Base-by-base conservation (phyloP, 2,888 invertebrate species). In the Baccha elongata region DNA sequence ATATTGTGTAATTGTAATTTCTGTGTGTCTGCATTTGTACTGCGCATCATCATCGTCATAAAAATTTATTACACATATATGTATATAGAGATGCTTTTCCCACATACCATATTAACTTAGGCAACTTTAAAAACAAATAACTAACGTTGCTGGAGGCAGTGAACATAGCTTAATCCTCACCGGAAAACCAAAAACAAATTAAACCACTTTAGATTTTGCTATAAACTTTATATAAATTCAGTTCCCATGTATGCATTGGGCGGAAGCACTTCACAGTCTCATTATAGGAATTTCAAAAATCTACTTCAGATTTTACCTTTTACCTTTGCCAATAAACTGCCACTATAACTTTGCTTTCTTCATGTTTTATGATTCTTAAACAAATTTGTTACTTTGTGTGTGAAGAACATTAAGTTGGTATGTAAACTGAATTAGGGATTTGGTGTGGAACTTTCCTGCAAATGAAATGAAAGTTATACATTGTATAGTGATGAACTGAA, bases 221-320 rank as follows among this genome's bases (percentile, higher is more conserved):
- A n/a, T n/a, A n/a, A n/a, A n/a, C 11, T n/a, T n/a, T 35, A n/a
- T n/a, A 35, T 11, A 42, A 21, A n/a, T 23, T 26, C 15, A 26
- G 13, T 17, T 17, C 1, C 10, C 29, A 29, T 29, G 7, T 29
- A 5, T 15, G 8, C 23, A 13, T 4, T 50, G n/a, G n/a, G 17
- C 29, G 29, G 29, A 19, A 32, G 32, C 19, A 52, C 32, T 52
- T 19, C 17, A 52, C 13, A n/a, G 32, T 52, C 32, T 52, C 52
- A 32, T 52, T 32, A 52, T n/a, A n/a, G n/a, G n/a, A n/a, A n/a
- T 52, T 52, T 52, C 32, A 15, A 19, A 52, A 32, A 52, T 13
- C 3, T 32, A 52, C 19, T 32, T 32, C 11, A 52, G 17, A 52
- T 32, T 52, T 7, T 13, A 23, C 26, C 21, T 46, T 10, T 46